Evolutionary conservation across 2,888 invertebrate genomes (phyloP).

Genomic region (Cenopis cana): DNA sequence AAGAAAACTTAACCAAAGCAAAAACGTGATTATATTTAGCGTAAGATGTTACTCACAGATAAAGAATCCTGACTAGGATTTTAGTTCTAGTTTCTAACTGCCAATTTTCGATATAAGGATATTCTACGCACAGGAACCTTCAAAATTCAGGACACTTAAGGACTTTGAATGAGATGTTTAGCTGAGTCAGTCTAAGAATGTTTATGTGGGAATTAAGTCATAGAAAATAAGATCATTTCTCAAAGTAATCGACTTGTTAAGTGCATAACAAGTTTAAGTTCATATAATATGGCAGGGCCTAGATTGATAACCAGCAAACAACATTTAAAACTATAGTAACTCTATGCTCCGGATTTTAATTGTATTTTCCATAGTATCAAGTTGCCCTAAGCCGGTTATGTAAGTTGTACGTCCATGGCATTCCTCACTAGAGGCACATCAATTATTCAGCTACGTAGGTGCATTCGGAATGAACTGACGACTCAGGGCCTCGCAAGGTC

Average conservation of each 20-base stretch:
- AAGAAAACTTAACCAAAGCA: not conserved
- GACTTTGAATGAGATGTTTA: not conserved
- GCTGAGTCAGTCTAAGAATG: conserved; percentile 1
- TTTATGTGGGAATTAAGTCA: not conserved
- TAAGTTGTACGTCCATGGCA: conserved; percentile 39
- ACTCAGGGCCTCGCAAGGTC: conserved; percentile 39
- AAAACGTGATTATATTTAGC: not conserved
- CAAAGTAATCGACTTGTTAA: no score
- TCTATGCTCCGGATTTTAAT: conserved; percentile 5
- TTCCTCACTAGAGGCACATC: conserved; percentile 37
- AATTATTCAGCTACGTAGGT: conserved; percentile 42
- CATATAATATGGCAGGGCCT: no score
- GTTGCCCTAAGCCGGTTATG: conserved; percentile 27
- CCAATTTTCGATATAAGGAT: no score
- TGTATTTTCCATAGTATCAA: conserved; percentile 3
- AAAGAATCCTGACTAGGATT: no score
- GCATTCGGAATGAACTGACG: conserved; percentile 39
- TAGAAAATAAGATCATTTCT: not conserved
- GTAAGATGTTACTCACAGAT: no score
- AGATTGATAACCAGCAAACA: no score
- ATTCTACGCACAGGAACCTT: no score
- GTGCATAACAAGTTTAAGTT: no score
- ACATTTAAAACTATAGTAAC: not conserved
- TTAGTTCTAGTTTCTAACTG: no score
- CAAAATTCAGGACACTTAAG: no score